Evolutionary conservation across 2,888 invertebrate species (phyloP), one percentile per base, ranked within the genome.

Genomic region (Suillia variegata): DNA sequence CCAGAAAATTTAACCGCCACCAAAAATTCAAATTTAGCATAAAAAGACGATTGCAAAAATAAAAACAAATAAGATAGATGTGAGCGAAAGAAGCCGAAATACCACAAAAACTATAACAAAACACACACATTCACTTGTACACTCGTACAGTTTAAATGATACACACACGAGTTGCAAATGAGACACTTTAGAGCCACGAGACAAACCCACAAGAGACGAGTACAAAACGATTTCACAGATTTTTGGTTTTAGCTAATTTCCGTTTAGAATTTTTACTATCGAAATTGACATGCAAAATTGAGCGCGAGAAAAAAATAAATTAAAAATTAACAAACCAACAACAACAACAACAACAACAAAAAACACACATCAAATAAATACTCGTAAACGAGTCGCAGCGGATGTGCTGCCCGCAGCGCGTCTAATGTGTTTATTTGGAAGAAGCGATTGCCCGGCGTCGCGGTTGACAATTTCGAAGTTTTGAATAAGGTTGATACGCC

Each of bases 231-330:
- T 38, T 45, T 13, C 3, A 18, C 45, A 45, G 17, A 45, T 45
- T n/a, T n/a, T 45, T 45, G 6, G 20, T 45, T 45, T 45, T 18
- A n/a, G 45, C 18, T 18, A 74, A 67, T 74, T 73, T 73, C 74
- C 72, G 72, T 65, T 72, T 62, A 70, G 66, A 72, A 72, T 69
- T 66, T 66, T 63, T 69, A 70, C 74, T 73, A 65, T 60, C 62
- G 6, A 18, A 18, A 45, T 45, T 45, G 20, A 3, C 17, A 18
- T 45, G 20, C 45, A 45, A 20, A 17, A 20, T 13, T n/a, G 6
- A n/a, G n/a, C n/a, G n/a, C n/a, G n/a, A n/a, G n/a, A 8, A 38
- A 38, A 8, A 38, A 38, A 38, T 38, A n/a, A n/a, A 12, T 13
- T 13, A 38, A 38, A 38, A 38, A 38, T 6, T 5, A 26, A 26